These are phyloP conservation scores for Drymonia ruficornis DNA, from an alignment of 2,888 invertebrate species.

Conservation along the genomic window DNA sequence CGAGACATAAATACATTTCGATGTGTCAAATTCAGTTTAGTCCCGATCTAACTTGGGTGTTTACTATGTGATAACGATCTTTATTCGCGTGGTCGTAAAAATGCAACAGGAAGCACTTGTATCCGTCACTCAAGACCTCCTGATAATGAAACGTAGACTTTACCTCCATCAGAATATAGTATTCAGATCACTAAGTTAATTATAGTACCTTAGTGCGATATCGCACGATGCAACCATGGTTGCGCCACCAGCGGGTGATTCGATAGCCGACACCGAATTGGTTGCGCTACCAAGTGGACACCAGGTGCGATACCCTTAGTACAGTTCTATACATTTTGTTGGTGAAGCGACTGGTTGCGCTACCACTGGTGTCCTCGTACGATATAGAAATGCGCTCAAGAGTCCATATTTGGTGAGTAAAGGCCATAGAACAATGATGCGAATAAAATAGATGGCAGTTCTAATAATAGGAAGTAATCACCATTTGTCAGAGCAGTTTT, in stretches of 20 bases:
- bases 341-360: too few species aligned
- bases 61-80: neutral
- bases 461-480: slow-evolving; percentile 16
- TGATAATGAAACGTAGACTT: slow-evolving; percentile 37
- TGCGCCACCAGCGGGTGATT: too few species aligned
- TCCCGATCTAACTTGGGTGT: too few species aligned
- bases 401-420: slow-evolving; percentile 19
- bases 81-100: slow-evolving; percentile 16
- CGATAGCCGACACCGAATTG: too few species aligned
- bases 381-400: slow-evolving; percentile 11
- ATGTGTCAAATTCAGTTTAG: too few species aligned
- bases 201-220: too few species aligned
- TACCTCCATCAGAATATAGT: slow-evolving; percentile 17
- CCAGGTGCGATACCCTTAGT: too few species aligned
- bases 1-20: too few species aligned
- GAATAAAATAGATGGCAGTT: slow-evolving; percentile 8
- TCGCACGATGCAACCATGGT: too few species aligned
- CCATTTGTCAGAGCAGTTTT: neutral
- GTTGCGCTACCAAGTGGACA: too few species aligned
- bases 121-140: slow-evolving; percentile 20
- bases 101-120: slow-evolving; percentile 30
- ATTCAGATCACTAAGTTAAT: slow-evolving; percentile 8
- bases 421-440: slow-evolving; percentile 27
- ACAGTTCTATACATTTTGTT: too few species aligned
- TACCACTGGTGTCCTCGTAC: too few species aligned